phyloP scores from a whole-genome alignment of 2,113 vertebrate genomes.

The Rafetus swinhoei region DNA sequence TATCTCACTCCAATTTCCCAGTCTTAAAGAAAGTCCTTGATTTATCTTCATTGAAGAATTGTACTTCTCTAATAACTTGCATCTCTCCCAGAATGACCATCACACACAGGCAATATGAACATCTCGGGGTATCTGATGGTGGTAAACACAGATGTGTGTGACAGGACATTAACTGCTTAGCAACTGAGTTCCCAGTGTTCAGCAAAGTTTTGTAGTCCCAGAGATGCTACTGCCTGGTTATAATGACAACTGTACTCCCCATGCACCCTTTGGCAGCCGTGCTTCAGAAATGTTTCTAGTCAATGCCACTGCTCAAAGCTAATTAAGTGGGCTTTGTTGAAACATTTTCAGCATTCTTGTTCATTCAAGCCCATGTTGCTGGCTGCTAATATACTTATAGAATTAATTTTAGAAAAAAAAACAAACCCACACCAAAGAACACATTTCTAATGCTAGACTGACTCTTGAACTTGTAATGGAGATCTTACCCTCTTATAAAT shows the following conservation, averaged over 20 bases:
- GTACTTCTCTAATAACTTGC: conserved; percentile 3
- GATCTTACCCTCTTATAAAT: not conserved
- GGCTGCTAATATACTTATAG: conserved; percentile 13
- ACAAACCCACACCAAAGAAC: not conserved
- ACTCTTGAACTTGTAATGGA: not conserved
- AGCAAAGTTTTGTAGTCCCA: not conserved
- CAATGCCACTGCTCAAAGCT: not conserved
- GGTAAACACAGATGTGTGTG: conserved; percentile 45
- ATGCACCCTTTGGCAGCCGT: not conserved
- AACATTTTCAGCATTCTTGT: conserved; percentile 21
- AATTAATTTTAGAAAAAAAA: conserved; percentile 22
- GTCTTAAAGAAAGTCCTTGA: conserved; percentile 28
- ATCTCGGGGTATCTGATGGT: not conserved
- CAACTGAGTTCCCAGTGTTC: not conserved
- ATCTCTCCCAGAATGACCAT: conserved; percentile 30
- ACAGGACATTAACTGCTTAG: conserved; percentile 48
- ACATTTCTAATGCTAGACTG: conserved; percentile 16
- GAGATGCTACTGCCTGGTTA: not conserved
- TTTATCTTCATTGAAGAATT: conserved; percentile 11
- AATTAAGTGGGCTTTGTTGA: not conserved
- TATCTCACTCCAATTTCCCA: not conserved
- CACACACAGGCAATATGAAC: not conserved
- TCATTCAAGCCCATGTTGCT: conserved; percentile 26
- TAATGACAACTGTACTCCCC: not conserved
- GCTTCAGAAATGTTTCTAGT: not conserved